These are phyloP conservation scores for Pempheris klunzingeri DNA, from an alignment of 2,797 vertebrate genomes.

Conservation along the genomic window DNA sequence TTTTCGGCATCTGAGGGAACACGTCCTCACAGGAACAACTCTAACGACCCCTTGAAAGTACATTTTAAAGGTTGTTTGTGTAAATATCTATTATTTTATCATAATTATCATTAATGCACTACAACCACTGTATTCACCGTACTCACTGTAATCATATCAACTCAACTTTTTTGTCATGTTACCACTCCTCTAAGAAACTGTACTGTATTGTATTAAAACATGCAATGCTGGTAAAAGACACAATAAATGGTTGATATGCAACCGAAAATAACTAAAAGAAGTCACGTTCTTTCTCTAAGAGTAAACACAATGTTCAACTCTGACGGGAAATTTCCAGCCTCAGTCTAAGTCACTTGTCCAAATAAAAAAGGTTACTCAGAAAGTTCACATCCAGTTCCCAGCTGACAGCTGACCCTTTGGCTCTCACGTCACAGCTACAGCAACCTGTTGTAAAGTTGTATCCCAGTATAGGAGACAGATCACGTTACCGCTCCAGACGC, in stretches of 20 bases:
- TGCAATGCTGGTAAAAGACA: background rate
- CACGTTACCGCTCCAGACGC: slow-evolving; percentile 63
- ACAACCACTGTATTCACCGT: background rate
- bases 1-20: background rate
- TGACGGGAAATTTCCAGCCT: slow-evolving; percentile 1
- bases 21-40: background rate
- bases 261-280: background rate
- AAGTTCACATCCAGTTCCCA: slow-evolving; percentile 41
- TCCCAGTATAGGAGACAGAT: slow-evolving; percentile 61
- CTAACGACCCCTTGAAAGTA: background rate
- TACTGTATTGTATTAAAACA: no score
- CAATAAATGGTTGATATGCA: background rate
- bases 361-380: slow-evolving; percentile 12
- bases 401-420: slow-evolving; percentile 28
- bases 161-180: no score
- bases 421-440: slow-evolving; percentile 49
- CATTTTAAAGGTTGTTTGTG: background rate
- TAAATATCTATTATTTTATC: background rate
- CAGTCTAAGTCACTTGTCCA: slow-evolving; percentile 20
- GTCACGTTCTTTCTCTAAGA: background rate
- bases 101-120: background rate
- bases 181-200: background rate
- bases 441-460: slow-evolving; percentile 66
- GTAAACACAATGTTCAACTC: background rate
- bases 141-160: no score